phyloP scores from a whole-genome alignment of 1,140 invertebrate species.

The Eulimnadia texana region DNA sequence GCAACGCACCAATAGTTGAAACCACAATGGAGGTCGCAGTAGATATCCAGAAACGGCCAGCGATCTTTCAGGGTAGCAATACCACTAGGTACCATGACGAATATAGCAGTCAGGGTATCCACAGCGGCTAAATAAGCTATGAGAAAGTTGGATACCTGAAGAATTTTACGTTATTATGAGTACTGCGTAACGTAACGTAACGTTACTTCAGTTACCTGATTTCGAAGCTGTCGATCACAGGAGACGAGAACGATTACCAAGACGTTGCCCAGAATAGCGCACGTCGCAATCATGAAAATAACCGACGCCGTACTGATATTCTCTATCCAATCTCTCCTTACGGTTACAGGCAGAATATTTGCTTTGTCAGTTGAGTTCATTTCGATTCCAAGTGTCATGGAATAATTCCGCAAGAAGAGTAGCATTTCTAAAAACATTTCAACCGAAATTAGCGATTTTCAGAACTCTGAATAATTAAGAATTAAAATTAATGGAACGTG shows the following conservation, averaged over 20 bases:
- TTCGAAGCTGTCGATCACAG: constrained; percentile 24
- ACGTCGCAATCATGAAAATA: constrained; percentile 23
- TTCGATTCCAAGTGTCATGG: too few relatives aligned
- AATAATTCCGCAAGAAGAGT: too few relatives aligned
- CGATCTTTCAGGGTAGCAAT: constrained; percentile 20
- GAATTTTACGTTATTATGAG: neutral
- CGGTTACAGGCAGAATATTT: neutral
- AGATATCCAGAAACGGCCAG: constrained; percentile 30
- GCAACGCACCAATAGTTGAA: constrained; percentile 41
- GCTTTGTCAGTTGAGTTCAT: too few relatives aligned
- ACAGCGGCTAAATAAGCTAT: constrained; percentile 23
- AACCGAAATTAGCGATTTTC: too few relatives aligned
- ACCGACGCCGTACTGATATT: neutral
- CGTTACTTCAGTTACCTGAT: neutral
- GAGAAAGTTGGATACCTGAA: constrained; percentile 13
- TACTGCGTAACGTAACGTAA: neutral
- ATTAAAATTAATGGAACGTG: too few relatives aligned
- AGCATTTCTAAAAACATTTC: too few relatives aligned
- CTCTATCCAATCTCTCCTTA: neutral
- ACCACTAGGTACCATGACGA: constrained; percentile 26
- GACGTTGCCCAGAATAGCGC: constrained; percentile 32
- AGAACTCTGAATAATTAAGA: too few relatives aligned
- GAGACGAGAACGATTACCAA: constrained; percentile 29
- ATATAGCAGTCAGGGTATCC: constrained; percentile 24
- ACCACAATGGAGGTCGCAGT: constrained; percentile 39